phyloP scores from a whole-genome alignment of 1,140 invertebrate species.

The Eumeta japonica region DNA sequence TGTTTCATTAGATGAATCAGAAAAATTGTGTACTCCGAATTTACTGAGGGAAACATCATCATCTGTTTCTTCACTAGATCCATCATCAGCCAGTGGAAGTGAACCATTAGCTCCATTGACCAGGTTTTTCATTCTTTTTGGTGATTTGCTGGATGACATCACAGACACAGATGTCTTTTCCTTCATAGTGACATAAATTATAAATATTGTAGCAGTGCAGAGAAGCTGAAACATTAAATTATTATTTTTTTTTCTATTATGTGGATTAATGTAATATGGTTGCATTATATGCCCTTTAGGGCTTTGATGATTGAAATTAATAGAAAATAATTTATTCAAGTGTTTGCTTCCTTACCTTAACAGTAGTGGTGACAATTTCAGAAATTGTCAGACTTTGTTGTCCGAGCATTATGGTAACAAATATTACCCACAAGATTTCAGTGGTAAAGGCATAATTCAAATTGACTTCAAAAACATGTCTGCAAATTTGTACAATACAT shows the following conservation, averaged over 20 bases:
- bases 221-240: constrained; percentile 29
- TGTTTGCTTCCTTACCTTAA: constrained; percentile 32
- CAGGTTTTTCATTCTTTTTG: constrained; percentile 33
- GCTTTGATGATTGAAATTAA: too few relatives aligned
- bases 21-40: constrained; percentile 41
- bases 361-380: constrained; percentile 25
- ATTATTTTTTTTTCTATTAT: too few relatives aligned
- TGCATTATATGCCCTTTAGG: too few relatives aligned
- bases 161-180: constrained; percentile 16
- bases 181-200: constrained; percentile 33
- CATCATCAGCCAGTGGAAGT: constrained; percentile 30
- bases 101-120: constrained; percentile 20
- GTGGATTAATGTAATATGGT: too few relatives aligned
- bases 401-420: constrained; percentile 28
- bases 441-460: constrained; percentile 32
- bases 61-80: constrained; percentile 33
- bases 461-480: constrained; percentile 36
- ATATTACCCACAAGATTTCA: constrained; percentile 39
- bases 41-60: constrained; percentile 47
- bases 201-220: constrained; percentile 26
- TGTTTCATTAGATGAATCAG: constrained; percentile 41
- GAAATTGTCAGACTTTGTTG: constrained; percentile 21
- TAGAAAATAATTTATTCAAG: constrained; percentile 4
- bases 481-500: constrained; percentile 39
- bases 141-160: constrained; percentile 20